Percentiles rank a stretch among this genome's conserved stretches.
phyloP scores from a whole-genome alignment of 2,113 vertebrate genomes.

The Oncorhynchus keta region DNA sequence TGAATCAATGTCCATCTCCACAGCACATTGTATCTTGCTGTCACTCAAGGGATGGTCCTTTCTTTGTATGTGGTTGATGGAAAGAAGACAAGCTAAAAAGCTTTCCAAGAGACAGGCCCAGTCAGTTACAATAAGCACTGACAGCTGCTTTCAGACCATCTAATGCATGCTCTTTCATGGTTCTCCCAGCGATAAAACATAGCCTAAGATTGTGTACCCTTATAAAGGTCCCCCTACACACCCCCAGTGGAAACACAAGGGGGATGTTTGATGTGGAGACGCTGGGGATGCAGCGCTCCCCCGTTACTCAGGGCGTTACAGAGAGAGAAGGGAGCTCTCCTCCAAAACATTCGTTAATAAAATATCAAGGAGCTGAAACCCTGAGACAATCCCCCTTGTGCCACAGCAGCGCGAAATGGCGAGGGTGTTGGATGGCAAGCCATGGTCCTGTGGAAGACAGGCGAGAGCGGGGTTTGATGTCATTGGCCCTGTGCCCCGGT shows the following conservation, averaged over 20 bases:
- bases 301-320: conserved; percentile 51
- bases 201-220: conserved; percentile 55
- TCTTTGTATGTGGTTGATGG: conserved; percentile 30
- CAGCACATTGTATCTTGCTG: conserved; percentile 9
- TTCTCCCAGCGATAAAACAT: conserved; percentile 49
- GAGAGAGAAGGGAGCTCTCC: conserved; percentile 44
- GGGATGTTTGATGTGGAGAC: conserved; percentile 63
- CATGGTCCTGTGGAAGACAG: conserved; percentile 10
- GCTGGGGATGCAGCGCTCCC: conserved; percentile 43
- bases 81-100: conserved; percentile 42
- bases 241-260: conserved; percentile 57
- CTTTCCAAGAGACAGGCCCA: conserved; percentile 40
- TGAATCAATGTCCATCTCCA: conserved; percentile 6
- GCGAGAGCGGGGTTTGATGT: conserved; percentile 28
- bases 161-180: conserved; percentile 66
- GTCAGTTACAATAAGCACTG: conserved; percentile 51
- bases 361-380: conserved; percentile 65
- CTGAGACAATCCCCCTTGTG: conserved; percentile 54
- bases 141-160: conserved; percentile 42
- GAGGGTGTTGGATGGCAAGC: not conserved
- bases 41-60: conserved; percentile 7
- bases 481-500: conserved; percentile 44
- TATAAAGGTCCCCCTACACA: conserved; percentile 65
- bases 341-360: conserved; percentile 69
- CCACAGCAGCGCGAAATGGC: conserved; percentile 21